Evolutionary conservation across 2,888 invertebrate genomes (phyloP), one percentile per base, ranked within the genome.

Genomic region (Netelia inedita): DNA sequence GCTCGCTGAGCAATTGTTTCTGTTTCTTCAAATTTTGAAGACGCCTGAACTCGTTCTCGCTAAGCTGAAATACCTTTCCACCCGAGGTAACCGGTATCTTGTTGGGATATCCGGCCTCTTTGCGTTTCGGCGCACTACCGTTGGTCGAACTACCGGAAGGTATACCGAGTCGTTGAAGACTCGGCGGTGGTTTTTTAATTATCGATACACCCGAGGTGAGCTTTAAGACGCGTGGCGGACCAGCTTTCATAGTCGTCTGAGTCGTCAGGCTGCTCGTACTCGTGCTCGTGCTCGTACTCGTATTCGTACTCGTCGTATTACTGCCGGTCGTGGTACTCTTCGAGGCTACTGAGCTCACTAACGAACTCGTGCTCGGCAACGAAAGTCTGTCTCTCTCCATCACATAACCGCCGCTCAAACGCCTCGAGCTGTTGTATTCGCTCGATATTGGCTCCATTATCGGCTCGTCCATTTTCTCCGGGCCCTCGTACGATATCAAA

Each of bases 41-140:
- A 87, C 97, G 96, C 93, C 97, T 97, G 93, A 97, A 97, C 90
- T 97, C 97, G 71, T 96, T 96, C 50, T 97, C 95, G 2, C 97
- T 97, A 89, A 97, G 96, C 92, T 97, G 96, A 93, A 96, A 97
- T 0, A 97, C 96, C 90, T 96, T 96, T n/a, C 97, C 97, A 0
- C 96, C 96, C 0, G 97, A 96, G 96, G 2, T 83, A 96, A 96
- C 86, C 55, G 86, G 80, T 50, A 96, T 93, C 59, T 94, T 94
- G 71, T 95, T 0, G 95, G 96, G 90, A 95, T 96, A 1, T 94
- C 95, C 0, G 8, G 57, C 19, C 19, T 96, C 87, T 73, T 91
- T 92, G n/a, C 92, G 91, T 71, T 92, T 93, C 2, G 81, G 53
- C 19, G 55, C 35, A 11, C 74, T 65, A 16, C 81, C 80, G 55